These are phyloP conservation scores for Anhinga anhinga DNA, from an alignment of 2,113 vertebrate genomes.

Conservation along the genomic window DNA sequence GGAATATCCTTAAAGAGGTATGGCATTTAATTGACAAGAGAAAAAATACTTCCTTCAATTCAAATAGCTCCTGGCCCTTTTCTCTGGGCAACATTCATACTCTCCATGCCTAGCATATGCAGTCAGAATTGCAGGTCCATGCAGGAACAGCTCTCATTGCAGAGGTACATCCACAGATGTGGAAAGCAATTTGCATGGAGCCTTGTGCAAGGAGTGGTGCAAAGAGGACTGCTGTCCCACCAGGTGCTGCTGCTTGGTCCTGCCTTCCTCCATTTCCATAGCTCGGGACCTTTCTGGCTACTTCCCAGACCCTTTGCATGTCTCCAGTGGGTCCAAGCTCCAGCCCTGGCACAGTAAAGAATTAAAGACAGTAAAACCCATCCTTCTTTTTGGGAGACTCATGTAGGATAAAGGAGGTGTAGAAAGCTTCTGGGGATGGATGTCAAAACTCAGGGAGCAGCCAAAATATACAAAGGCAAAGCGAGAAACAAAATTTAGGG, in stretches of 20 bases:
- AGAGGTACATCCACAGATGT: not conserved
- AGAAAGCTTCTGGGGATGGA: not conserved
- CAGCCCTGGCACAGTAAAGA: not conserved
- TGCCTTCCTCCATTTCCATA: not conserved
- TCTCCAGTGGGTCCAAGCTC: not conserved
- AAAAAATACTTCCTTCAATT: not conserved
- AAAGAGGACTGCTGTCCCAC: not conserved
- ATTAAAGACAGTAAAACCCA: not conserved
- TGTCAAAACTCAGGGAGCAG: not conserved
- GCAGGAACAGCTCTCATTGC: not conserved
- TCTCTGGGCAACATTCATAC: not conserved
- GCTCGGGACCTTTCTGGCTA: not conserved
- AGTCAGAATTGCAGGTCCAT: not conserved
- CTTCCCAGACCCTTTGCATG: not conserved
- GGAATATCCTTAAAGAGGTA: not conserved
- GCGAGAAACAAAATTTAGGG: not conserved
- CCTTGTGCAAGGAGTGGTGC: not conserved
- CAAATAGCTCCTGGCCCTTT: not conserved
- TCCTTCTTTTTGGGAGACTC: not conserved
- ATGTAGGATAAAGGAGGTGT: not conserved
- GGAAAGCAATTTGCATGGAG: not conserved
- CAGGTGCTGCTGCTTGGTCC: not conserved
- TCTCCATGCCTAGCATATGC: not conserved
- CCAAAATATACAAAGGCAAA: not conserved
- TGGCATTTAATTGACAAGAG: not conserved